Percentiles rank a stretch among this genome's conserved stretches.
Conservation (phyloP, 2,113 vertebrate genomes). For the Carettochelys insculpta region DNA sequence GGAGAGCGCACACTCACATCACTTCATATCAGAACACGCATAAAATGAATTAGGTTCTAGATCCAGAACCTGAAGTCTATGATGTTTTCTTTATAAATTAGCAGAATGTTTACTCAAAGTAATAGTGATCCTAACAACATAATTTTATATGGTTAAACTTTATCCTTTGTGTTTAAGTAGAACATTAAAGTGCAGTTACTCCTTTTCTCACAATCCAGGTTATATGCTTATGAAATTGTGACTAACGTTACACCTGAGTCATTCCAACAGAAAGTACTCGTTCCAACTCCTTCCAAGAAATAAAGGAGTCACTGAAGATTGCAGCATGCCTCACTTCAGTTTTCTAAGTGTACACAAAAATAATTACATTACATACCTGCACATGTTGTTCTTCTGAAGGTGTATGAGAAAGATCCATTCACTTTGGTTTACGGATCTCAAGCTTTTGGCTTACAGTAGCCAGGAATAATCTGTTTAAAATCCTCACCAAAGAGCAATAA, state of each 20-base stretch:
- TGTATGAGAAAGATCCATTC: conserved; percentile 34
- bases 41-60: background rate
- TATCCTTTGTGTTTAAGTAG: too few species aligned
- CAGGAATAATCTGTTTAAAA: background rate
- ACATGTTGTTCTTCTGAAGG: conserved; percentile 55
- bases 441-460: conserved; percentile 3
- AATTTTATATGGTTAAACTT: background rate
- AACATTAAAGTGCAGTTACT: background rate
- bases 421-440: conserved; percentile 26
- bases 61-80: background rate
- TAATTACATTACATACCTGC: conserved; percentile 66
- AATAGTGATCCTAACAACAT: background rate
- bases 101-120: background rate
- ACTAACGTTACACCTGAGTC: background rate
- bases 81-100: background rate
- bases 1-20: background rate
- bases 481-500: background rate
- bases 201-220: background rate
- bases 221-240: background rate
- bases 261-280: background rate
- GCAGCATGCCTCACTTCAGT: background rate
- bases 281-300: background rate
- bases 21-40: background rate
- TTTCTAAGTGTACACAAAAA: background rate
- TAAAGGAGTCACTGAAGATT: background rate